These are phyloP conservation scores for Cheiracanthium punctorium DNA, from an alignment of 2,888 invertebrate genomes.

Conservation along the genomic window DNA sequence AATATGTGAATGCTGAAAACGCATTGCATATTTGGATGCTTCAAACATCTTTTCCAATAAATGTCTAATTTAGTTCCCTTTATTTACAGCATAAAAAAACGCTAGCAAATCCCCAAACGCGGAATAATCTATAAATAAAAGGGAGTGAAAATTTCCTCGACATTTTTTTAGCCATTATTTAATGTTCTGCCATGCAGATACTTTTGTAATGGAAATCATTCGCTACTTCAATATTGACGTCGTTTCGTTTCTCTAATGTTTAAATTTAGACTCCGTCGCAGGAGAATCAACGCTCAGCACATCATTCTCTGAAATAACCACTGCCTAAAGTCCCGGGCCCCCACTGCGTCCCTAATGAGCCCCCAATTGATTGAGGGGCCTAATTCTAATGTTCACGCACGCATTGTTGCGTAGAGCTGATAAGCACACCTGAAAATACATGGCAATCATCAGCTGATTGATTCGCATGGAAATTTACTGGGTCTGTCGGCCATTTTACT, in stretches of 20 bases:
- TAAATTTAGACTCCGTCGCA: neutral
- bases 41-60: too few relatives aligned
- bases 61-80: too few relatives aligned
- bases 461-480: neutral
- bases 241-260: neutral
- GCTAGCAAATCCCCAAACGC: too few relatives aligned
- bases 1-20: too few relatives aligned
- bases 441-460: neutral
- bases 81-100: too few relatives aligned
- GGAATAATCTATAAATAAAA: too few relatives aligned
- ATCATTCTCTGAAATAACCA: neutral
- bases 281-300: neutral
- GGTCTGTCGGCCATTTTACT: neutral
- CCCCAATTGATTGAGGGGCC: conserved; percentile 2
- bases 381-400: conserved; percentile 20
- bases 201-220: neutral
- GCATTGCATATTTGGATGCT: too few relatives aligned
- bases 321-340: neutral
- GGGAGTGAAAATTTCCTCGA: too few relatives aligned
- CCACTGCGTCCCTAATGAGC: neutral
- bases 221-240: neutral
- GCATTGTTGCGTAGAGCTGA: conserved; percentile 29
- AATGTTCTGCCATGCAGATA: neutral
- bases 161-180: too few relatives aligned
- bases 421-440: conserved; percentile 31